Evolutionary conservation across 2,888 invertebrate genomes (phyloP).

Genomic region (Bimastos eiseni): DNA sequence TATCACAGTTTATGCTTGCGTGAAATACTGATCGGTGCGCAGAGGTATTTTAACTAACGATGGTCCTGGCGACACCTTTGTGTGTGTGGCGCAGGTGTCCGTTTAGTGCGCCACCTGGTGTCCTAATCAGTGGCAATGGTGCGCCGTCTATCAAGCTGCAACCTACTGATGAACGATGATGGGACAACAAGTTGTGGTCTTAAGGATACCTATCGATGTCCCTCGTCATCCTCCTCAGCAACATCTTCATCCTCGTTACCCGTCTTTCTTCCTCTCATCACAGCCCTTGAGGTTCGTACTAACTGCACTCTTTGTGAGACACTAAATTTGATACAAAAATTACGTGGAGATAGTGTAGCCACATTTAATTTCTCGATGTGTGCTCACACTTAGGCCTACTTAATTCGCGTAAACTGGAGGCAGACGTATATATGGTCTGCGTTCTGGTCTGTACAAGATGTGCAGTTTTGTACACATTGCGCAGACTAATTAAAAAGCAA

Average conservation of each 20-base stretch:
- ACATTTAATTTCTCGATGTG: neutral
- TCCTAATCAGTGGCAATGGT: neutral
- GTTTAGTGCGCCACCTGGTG: slow-evolving; percentile 2
- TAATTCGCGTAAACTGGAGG: no score
- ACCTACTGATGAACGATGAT: neutral
- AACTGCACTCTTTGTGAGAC: neutral
- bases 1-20: neutral
- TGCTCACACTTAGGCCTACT: neutral
- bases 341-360: neutral
- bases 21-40: neutral
- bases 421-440: no score
- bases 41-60: neutral
- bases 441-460: no score
- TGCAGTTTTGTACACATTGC: no score
- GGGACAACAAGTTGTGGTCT: neutral
- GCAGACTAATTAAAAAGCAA: no score
- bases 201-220: neutral
- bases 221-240: neutral
- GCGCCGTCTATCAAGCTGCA: neutral
- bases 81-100: neutral
- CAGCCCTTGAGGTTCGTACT: neutral
- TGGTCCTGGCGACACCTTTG: neutral
- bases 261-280: slow-evolving; percentile 6
- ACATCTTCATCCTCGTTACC: neutral
- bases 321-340: neutral